Percentiles rank a stretch among this genome's conserved stretches.
Conservation (phyloP, 2,113 vertebrate species). For the Nothoprocta perdicaria region DNA sequence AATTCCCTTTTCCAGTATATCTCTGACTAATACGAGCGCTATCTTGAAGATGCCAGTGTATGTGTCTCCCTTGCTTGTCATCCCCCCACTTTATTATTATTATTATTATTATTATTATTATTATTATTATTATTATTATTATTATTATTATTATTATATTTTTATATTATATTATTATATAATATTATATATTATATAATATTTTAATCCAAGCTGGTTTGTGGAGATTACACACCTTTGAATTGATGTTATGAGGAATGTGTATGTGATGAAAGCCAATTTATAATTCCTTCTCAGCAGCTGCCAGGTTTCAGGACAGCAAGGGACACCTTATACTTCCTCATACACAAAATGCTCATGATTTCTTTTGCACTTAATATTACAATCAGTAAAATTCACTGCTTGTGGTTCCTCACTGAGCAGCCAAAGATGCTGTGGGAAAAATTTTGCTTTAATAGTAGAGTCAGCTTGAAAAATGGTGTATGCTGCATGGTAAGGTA, state of each 20-base stretch:
- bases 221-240: neutral
- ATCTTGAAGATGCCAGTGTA: neutral
- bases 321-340: neutral
- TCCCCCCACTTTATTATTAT: too few species aligned
- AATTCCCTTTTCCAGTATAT: neutral
- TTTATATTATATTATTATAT: too few species aligned
- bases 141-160: too few species aligned
- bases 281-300: neutral
- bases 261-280: neutral
- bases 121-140: neutral
- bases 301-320: neutral
- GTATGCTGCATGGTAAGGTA: neutral
- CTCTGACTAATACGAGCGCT: neutral
- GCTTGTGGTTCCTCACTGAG: neutral
- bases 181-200: neutral
- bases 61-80: neutral
- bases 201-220: neutral
- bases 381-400: neutral
- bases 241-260: neutral
- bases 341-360: neutral
- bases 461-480: neutral
- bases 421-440: neutral
- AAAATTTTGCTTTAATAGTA: neutral
- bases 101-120: too few species aligned
- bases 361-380: neutral